phyloP scores from a whole-genome alignment of 2,113 vertebrate genomes.

The Micromys minutus region DNA sequence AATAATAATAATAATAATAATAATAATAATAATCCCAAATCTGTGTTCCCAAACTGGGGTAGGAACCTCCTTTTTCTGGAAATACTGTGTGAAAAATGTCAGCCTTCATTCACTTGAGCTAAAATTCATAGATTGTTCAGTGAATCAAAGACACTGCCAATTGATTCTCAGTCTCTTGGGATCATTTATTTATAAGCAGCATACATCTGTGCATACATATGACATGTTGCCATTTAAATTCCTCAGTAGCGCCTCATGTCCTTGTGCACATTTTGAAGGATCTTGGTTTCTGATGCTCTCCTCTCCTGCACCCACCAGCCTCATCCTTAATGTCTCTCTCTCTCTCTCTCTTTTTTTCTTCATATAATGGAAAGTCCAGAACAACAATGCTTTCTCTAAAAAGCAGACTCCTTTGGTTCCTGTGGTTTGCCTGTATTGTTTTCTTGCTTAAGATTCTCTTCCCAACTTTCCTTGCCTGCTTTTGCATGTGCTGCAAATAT shows the following conservation, averaged over 20 bases:
- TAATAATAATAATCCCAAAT: too few relatives aligned
- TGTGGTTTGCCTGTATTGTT: not conserved
- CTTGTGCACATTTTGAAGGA: not conserved
- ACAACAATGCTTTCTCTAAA: not conserved
- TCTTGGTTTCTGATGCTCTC: not conserved
- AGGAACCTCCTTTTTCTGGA: not conserved
- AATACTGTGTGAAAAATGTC: not conserved
- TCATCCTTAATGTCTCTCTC: not conserved
- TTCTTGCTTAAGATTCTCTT: not conserved
- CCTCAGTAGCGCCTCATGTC: not conserved
- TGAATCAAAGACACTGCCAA: not conserved
- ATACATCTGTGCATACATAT: not conserved
- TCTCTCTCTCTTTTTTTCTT: too few relatives aligned
- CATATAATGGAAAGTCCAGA: not conserved
- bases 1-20: not conserved
- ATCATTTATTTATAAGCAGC: slow-evolving; percentile 17
- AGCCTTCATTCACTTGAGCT: not conserved
- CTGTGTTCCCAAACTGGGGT: not conserved
- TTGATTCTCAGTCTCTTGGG: not conserved
- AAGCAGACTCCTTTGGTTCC: not conserved
- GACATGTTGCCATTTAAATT: not conserved
- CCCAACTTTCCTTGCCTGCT: not conserved
- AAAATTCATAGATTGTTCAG: not conserved
- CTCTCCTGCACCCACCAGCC: not conserved
- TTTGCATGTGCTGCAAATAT: not conserved